These are phyloP conservation scores for Epinephelus fuscoguttatus DNA, from an alignment of 2,113 vertebrate species.

Conservation along the genomic window DNA sequence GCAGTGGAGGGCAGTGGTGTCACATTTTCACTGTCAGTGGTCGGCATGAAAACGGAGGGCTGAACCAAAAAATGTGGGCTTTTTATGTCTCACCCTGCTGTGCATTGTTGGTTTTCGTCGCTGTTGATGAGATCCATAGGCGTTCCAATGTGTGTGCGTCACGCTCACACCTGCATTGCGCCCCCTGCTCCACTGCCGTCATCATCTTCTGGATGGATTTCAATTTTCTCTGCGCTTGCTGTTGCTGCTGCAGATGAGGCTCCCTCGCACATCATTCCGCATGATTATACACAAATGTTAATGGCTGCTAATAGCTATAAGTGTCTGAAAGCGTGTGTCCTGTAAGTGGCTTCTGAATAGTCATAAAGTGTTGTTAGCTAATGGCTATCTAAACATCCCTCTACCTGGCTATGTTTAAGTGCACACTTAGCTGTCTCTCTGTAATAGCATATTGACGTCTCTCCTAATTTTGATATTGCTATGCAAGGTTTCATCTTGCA, in stretches of 20 bases:
- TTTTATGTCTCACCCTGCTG: conserved; percentile 22
- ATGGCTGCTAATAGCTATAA: conserved; percentile 68
- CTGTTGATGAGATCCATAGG: conserved; percentile 4
- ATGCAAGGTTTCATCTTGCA: conserved; percentile 56
- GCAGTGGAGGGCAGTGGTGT: conserved; percentile 40
- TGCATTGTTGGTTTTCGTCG: conserved; percentile 24
- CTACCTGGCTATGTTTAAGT: conserved; percentile 54
- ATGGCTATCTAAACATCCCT: conserved; percentile 68
- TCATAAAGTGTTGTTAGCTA: conserved; percentile 68
- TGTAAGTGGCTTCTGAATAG: conserved; percentile 67
- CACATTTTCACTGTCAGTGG: conserved; percentile 41
- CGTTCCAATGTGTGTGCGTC: not conserved
- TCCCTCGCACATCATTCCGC: conserved; percentile 60
- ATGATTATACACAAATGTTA: conserved; percentile 72
- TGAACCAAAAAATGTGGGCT: conserved; percentile 21
- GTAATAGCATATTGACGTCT: conserved; percentile 67
- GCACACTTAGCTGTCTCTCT: conserved; percentile 60
- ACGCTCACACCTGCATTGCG: conserved; percentile 35
- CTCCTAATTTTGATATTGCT: conserved; percentile 58
- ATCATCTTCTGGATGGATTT: conserved; percentile 53
- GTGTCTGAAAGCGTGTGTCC: conserved; percentile 66
- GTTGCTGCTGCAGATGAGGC: conserved; percentile 37
- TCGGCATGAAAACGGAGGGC: conserved; percentile 16
- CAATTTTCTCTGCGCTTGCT: conserved; percentile 35
- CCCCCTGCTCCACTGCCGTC: conserved; percentile 36